Evolutionary conservation across 2,888 invertebrate species (phyloP), one percentile per base, ranked within the genome.

Genomic region (Rotaria magnacalcarata): DNA sequence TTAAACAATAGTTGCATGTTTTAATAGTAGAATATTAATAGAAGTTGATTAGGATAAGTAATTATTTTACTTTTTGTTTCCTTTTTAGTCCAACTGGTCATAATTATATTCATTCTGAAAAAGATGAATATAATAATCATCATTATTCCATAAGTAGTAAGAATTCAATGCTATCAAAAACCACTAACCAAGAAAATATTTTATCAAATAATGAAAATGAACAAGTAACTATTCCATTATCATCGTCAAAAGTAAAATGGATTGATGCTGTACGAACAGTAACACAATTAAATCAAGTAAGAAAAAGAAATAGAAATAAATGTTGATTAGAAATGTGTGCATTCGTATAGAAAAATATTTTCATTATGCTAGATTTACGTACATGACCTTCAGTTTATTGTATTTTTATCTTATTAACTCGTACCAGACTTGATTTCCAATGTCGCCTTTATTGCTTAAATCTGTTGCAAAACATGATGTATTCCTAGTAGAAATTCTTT

Each of bases 221-320:
- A 43, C 75, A 19, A 11, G 10, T 16, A 6, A 24, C 10, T 24
- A 43, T 24, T 24, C 34, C 47, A 10, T 24, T 24, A 80, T 80
- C 75, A 47, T 47, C 75, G 47, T 80, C 75, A 21, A 80, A 80
- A 80, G 75, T 80, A 2, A 80, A 80, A 80, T 80, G 75, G 75
- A 47, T 80, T 24, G 75, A 47, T 80, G 75, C 75, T 80, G 75
- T 80, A 7, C 41, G 75, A 47, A 80, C 75, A 80, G 75, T 80
- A 8, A 80, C 75, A 24, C 75, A 80, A 47, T 80, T 80, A 80
- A 80, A 80, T 80, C 75, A 80, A 80, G 75, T 80, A 80, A 80
- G 75, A 50, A 50, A 50, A 14, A 27, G 14, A 60, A 24, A n/a
- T 3, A 54, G 52, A 67, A 16, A 67, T 7, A 21, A 56, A 56